A percentile compares a stretch with the other conserved stretches of the same genome.
Conservation (phyloP, 2,888 invertebrate species). For the Abrostola triplasia region DNA sequence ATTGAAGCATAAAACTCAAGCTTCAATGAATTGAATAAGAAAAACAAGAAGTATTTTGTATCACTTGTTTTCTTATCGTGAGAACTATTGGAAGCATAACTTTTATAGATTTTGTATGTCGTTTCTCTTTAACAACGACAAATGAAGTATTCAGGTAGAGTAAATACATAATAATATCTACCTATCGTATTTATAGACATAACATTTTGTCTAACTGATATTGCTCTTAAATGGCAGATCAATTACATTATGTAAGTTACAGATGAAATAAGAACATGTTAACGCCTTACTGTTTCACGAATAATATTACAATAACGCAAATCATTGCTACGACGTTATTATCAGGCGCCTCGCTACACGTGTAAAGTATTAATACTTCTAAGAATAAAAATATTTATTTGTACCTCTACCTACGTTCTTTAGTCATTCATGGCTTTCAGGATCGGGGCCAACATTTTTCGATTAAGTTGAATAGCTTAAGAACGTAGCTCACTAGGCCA, state of each 20-base stretch:
- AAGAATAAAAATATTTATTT: constrained; percentile 6
- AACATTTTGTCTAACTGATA: too few relatives aligned
- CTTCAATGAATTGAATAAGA: constrained; percentile 1
- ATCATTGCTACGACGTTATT: constrained; percentile 35
- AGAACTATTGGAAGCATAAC: constrained; percentile 32
- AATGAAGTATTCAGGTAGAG: too few relatives aligned
- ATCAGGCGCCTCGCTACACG: constrained; percentile 31
- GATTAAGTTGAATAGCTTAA: constrained; percentile 1
- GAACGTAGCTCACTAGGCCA: constrained; percentile 8
- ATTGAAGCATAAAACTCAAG: background rate
- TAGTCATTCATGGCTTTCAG: constrained; percentile 16
- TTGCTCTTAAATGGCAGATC: too few relatives aligned
- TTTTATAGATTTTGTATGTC: constrained; percentile 12
- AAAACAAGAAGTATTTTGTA: constrained; percentile 4
- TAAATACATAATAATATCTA: too few relatives aligned
- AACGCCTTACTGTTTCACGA: constrained; percentile 16
- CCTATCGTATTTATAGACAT: background rate
- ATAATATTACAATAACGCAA: constrained; percentile 20
- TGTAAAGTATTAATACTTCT: background rate
- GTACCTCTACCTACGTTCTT: background rate
- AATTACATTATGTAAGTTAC: too few relatives aligned
- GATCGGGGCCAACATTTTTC: constrained; percentile 5
- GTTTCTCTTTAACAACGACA: constrained; percentile 11
- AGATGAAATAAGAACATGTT: background rate
- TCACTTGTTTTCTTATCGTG: constrained; percentile 27